phyloP scores from a whole-genome alignment of 2,113 vertebrate genomes.

The Mastomys natalensis region DNA sequence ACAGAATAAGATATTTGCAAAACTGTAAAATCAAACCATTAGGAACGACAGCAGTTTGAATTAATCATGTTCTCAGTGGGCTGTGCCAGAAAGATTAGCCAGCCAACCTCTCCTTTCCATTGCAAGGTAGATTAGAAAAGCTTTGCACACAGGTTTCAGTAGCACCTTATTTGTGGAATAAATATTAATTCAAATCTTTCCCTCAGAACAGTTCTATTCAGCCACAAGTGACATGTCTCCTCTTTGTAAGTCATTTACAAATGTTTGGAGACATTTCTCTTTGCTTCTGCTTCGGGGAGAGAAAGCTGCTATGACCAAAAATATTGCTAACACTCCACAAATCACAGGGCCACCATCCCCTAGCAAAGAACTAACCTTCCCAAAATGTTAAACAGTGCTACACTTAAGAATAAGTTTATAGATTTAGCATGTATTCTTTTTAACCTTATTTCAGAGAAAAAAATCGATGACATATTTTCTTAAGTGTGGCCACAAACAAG shows the following conservation, averaged over 20 bases:
- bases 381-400: background rate
- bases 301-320: background rate
- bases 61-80: constrained; percentile 16
- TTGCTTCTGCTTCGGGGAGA: background rate
- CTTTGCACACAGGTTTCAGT: background rate
- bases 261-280: constrained; percentile 14
- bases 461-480: background rate
- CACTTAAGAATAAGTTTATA: background rate
- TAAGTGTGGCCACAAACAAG: background rate
- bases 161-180: background rate
- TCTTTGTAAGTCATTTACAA: background rate
- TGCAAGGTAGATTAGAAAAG: background rate
- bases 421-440: background rate
- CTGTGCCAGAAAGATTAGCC: background rate
- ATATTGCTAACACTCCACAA: accelerated
- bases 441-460: background rate
- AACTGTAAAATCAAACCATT: constrained; percentile 57
- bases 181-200: constrained; percentile 11
- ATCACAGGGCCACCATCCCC: too few relatives aligned
- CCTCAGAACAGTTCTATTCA: background rate
- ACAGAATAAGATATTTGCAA: constrained; percentile 46
- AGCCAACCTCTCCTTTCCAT: background rate
- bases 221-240: background rate
- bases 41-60: constrained; percentile 48
- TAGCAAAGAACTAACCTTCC: background rate